Conservation (phyloP, 2,113 vertebrate genomes). For the Myodes glareolus region DNA sequence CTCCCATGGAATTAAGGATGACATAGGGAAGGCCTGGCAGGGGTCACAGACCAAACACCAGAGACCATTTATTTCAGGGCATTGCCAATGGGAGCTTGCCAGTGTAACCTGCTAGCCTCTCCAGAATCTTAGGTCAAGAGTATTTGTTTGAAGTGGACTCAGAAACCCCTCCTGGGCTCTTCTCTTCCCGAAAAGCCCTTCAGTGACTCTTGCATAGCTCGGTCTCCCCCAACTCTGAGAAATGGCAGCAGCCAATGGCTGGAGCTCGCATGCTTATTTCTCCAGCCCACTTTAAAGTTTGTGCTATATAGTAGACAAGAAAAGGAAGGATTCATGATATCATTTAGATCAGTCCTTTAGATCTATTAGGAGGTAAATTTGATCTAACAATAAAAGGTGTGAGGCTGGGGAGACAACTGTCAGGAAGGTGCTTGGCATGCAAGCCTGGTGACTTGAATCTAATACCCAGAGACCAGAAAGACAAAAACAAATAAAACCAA, state of each 20-base stretch:
- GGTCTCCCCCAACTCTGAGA: background rate
- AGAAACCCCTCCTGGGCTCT: background rate
- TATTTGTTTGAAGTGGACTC: background rate
- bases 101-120: background rate
- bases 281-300: background rate
- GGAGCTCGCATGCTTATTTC: background rate
- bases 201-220: no score
- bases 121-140: background rate
- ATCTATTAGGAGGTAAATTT: background rate
- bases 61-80: background rate
- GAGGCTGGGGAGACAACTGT: background rate
- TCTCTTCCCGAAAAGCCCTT: accelerated
- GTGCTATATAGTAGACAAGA: background rate
- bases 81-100: no score
- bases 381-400: background rate
- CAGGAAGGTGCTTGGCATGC: background rate
- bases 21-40: background rate
- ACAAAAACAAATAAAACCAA: background rate
- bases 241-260: accelerated
- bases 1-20: background rate
- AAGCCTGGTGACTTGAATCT: background rate
- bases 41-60: no score
- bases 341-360: no score
- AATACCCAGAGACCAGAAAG: background rate
- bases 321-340: background rate